A percentile compares a stretch with the other conserved stretches of the same genome.
phyloP scores from a whole-genome alignment of 2,797 vertebrate genomes.

The Synaphobranchus kaupii region DNA sequence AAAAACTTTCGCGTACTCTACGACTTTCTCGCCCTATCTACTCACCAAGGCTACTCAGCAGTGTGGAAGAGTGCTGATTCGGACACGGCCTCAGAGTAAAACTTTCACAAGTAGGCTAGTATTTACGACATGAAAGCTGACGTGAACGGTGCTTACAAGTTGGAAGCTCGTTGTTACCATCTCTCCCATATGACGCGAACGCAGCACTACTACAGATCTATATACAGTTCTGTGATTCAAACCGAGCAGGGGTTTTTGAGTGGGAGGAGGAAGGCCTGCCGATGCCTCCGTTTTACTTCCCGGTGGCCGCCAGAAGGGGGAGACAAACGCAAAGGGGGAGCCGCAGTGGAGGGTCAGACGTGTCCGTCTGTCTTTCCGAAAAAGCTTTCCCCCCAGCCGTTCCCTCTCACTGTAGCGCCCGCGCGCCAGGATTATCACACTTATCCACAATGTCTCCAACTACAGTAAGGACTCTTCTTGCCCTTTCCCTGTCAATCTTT shows the following conservation, averaged over 20 bases:
- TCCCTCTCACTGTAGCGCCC: slow-evolving; percentile 60
- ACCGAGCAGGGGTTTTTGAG: too few species aligned
- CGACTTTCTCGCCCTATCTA: too few species aligned
- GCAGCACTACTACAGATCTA: background rate
- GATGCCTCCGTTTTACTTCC: slow-evolving; percentile 7
- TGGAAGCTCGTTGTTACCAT: too few species aligned
- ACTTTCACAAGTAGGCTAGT: too few species aligned
- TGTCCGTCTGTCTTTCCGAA: slow-evolving; percentile 10
- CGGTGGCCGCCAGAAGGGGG: slow-evolving; percentile 57
- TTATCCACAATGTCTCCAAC: slow-evolving; percentile 72
- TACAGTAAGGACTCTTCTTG: slow-evolving; percentile 72
- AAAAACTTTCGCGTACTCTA: too few species aligned
- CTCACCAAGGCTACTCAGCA: too few species aligned
- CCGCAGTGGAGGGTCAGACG: slow-evolving; percentile 35
- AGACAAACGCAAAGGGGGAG: slow-evolving; percentile 55
- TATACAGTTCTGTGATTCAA: background rate
- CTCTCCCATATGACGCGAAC: too few species aligned
- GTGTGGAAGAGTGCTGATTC: too few species aligned
- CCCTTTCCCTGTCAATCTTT: slow-evolving; percentile 70
- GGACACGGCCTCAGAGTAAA: too few species aligned
- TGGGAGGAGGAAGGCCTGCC: background rate
- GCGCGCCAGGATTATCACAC: slow-evolving; percentile 54
- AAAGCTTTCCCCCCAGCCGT: slow-evolving; percentile 53
- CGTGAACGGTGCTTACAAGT: too few species aligned
- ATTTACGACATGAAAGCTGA: too few species aligned